Conservation (phyloP, 2,113 vertebrate species). For the Nothoprocta perdicaria region DNA sequence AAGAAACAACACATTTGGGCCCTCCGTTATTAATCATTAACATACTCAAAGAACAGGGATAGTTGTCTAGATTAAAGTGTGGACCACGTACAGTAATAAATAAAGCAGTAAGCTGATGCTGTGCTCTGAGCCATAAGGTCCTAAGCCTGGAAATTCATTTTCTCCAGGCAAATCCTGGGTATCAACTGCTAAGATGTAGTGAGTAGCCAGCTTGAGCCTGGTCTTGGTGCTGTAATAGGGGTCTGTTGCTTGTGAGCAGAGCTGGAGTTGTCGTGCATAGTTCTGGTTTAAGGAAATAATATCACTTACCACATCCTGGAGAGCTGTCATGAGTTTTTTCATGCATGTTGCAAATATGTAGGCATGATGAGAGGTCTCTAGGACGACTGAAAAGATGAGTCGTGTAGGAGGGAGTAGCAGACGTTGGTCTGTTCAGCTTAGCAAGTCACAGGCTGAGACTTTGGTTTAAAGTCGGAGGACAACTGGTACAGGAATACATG, state of each 20-base stretch:
- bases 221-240: background rate
- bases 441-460: background rate
- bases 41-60: background rate
- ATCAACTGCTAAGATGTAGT: accelerated
- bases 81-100: background rate
- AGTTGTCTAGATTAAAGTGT: background rate
- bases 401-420: background rate
- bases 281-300: background rate
- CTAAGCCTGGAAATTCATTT: background rate
- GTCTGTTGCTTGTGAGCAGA: background rate
- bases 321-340: background rate
- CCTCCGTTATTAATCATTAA: background rate
- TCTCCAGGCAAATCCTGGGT: background rate
- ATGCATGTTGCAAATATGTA: background rate
- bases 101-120: background rate
- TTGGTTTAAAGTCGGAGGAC: slow-evolving; percentile 14
- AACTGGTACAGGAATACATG: background rate
- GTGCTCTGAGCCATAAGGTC: accelerated
- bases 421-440: background rate
- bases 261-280: background rate
- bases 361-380: background rate
- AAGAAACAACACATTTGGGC: background rate
- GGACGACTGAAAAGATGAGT: background rate
- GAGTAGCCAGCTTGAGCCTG: background rate
- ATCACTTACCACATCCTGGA: background rate